These are phyloP conservation scores for Crocidura indochinensis DNA, from an alignment of 2,797 vertebrate genomes.

Conservation along the genomic window DNA sequence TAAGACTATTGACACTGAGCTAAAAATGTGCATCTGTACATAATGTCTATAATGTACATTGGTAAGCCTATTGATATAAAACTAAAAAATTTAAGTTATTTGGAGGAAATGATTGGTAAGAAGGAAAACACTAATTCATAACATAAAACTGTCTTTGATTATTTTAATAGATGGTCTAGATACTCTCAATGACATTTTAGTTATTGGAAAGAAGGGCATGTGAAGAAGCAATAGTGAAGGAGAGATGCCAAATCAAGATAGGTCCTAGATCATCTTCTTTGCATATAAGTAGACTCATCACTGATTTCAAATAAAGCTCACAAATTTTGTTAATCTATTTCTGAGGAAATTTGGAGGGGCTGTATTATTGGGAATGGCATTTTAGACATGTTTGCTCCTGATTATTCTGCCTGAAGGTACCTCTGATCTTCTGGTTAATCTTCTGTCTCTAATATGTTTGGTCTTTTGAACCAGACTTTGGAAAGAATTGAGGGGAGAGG, in stretches of 20 bases:
- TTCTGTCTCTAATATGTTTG: background rate
- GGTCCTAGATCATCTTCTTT: background rate
- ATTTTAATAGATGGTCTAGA: constrained; percentile 53
- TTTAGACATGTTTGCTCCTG: constrained; percentile 29
- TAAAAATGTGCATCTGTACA: background rate
- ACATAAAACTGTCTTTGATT: constrained; percentile 5
- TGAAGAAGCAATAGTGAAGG: background rate
- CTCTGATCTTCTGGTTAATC: background rate
- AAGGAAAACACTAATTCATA: constrained; percentile 12
- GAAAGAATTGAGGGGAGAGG: background rate
- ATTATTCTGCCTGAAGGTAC: constrained; percentile 51
- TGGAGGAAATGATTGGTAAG: constrained; percentile 7
- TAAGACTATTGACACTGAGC: background rate
- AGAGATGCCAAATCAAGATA: background rate
- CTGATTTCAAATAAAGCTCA: constrained; percentile 14
- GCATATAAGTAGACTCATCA: constrained; percentile 32
- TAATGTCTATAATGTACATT: too few relatives aligned
- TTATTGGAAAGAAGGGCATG: background rate
- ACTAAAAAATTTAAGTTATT: constrained; percentile 14
- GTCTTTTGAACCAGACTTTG: constrained; percentile 23
- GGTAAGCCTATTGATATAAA: constrained; percentile 25
- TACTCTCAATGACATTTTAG: constrained; percentile 23
- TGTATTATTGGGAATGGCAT: background rate
- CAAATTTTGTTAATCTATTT: background rate
- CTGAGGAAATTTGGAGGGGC: background rate